phyloP scores from a whole-genome alignment of 2,888 invertebrate species.

The Zele albiditarsus region DNA sequence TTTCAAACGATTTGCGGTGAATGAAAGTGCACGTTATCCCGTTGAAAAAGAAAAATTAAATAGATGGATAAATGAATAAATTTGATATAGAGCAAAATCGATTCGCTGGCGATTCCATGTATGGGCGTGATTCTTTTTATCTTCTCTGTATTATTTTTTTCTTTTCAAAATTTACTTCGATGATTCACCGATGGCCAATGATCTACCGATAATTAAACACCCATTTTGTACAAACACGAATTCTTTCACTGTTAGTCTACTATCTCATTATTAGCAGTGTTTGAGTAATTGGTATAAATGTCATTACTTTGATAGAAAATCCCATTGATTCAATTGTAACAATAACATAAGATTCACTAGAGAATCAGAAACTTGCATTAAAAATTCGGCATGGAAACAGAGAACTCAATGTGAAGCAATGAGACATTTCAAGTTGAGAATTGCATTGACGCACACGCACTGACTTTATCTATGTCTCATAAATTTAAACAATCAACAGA shows the following conservation, averaged over 20 bases:
- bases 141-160: not conserved
- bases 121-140: not conserved
- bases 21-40: slow-evolving; percentile 13
- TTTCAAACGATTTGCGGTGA: slow-evolving; percentile 15
- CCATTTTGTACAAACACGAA: not conserved
- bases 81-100: slow-evolving; percentile 13
- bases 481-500: not conserved
- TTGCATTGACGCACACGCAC: too few relatives aligned
- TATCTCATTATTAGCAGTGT: slow-evolving; percentile 8
- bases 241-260: slow-evolving; percentile 5
- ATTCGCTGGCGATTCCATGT: not conserved
- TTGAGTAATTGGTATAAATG: not conserved
- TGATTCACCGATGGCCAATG: slow-evolving; percentile 25
- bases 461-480: not conserved
- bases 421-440: not conserved
- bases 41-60: not conserved
- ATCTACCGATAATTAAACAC: not conserved
- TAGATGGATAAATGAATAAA: slow-evolving; percentile 9
- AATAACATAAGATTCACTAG: too few relatives aligned
- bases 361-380: too few relatives aligned
- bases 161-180: slow-evolving; percentile 10
- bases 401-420: too few relatives aligned
- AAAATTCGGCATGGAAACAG: too few relatives aligned
- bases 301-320: not conserved
- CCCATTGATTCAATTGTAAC: too few relatives aligned